A percentile compares a stretch with the other conserved stretches of the same genome.
Conservation (phyloP, 2,888 invertebrate genomes). For the Dinocampus coccinellae region DNA sequence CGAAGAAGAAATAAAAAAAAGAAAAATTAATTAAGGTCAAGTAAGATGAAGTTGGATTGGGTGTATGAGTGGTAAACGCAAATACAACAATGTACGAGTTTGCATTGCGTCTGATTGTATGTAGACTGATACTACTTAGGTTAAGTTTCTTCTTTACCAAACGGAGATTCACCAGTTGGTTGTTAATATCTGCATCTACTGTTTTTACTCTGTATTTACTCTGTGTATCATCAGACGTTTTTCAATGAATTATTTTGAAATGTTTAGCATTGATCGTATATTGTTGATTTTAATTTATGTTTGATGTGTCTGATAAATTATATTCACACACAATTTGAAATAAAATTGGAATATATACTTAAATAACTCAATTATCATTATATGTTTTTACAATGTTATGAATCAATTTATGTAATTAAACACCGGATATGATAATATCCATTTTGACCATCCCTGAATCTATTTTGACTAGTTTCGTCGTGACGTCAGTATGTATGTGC, state of each 20-base stretch:
- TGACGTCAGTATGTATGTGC: no score
- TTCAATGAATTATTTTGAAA: conserved; percentile 25
- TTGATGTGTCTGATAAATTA: not conserved
- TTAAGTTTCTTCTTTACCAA: not conserved
- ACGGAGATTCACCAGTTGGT: not conserved
- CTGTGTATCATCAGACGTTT: conserved; percentile 10
- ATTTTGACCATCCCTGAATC: no score
- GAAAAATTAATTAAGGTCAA: not conserved
- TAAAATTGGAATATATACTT: not conserved
- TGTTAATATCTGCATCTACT: no score
- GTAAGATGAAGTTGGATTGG: not conserved
- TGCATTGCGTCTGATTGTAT: conserved; percentile 15
- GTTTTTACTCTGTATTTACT: not conserved
- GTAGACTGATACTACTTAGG: conserved; percentile 19
- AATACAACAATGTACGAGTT: not conserved
- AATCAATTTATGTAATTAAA: conserved; percentile 52
- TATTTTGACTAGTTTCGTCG: not conserved
- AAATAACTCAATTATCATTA: not conserved
- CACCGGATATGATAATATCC: no score
- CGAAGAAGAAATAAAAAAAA: not conserved
- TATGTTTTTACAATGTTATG: not conserved
- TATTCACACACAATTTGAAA: not conserved
- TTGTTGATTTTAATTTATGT: not conserved
- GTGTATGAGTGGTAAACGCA: no score
- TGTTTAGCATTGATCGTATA: conserved; percentile 8